Percentiles rank a stretch among this genome's conserved stretches.
phyloP scores from a whole-genome alignment of 2,113 vertebrate genomes.

The Thoracochromis brauschi region DNA sequence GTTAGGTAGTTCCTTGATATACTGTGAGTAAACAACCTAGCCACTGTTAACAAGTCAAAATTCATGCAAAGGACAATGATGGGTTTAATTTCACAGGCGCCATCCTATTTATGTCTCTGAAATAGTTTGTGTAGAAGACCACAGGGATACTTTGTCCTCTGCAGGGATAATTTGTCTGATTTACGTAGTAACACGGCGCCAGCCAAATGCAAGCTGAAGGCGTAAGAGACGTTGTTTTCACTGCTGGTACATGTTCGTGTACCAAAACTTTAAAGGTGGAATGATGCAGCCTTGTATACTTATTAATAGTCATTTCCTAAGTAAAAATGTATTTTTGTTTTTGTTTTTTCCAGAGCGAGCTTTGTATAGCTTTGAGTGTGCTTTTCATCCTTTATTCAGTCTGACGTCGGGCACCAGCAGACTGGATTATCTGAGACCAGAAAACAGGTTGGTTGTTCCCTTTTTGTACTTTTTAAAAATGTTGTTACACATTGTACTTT shows the following conservation, averaged over 20 bases:
- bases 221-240: neutral
- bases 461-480: neutral
- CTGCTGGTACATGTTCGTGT: neutral
- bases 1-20: neutral
- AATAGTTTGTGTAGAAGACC: neutral
- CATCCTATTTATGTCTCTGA: neutral
- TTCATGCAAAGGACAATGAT: neutral
- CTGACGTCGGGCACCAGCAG: conserved; percentile 86
- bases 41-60: neutral
- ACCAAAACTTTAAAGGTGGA: neutral
- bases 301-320: neutral
- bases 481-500: neutral
- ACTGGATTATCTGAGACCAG: conserved; percentile 85
- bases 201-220: neutral
- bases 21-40: neutral
- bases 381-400: conserved; percentile 92
- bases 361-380: conserved; percentile 90
- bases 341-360: conserved; percentile 77
- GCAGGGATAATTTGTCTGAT: neutral
- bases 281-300: neutral
- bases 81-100: neutral
- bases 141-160: neutral
- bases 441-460: conserved; percentile 82
- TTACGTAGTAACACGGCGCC: neutral
- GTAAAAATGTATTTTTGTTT: neutral